Conservation (phyloP, 2,888 invertebrate species). For the Euclidia mi region DNA sequence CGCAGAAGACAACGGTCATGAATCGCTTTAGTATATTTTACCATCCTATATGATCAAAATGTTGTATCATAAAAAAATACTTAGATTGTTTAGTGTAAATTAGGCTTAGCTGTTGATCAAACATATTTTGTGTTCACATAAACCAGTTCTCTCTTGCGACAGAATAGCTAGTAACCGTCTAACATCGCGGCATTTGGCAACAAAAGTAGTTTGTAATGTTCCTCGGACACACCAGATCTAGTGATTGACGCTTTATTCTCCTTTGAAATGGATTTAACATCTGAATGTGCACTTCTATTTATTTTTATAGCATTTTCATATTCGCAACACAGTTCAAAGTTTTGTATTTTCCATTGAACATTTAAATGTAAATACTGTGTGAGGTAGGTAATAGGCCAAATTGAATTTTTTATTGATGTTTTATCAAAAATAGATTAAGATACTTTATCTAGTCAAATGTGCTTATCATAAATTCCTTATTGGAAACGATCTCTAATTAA, state of each 20-base stretch:
- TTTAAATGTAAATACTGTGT: constrained; percentile 44
- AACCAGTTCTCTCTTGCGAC: not conserved
- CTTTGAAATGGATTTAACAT: constrained; percentile 11
- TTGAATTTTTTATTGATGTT: constrained; percentile 41
- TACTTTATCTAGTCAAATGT: constrained; percentile 62
- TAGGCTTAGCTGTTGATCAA: too few relatives aligned
- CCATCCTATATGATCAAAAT: too few relatives aligned
- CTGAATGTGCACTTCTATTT: constrained; percentile 27
- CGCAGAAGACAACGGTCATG: not conserved
- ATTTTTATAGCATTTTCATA: constrained; percentile 22
- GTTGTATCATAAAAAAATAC: too few relatives aligned
- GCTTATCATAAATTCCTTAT: constrained; percentile 50
- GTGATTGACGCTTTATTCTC: not conserved
- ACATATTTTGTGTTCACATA: too few relatives aligned
- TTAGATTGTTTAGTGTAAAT: too few relatives aligned
- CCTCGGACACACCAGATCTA: not conserved
- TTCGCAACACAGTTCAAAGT: constrained; percentile 17
- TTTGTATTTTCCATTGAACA: constrained; percentile 28
- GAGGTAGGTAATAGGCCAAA: constrained; percentile 38
- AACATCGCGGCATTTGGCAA: constrained; percentile 11
- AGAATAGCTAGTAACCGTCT: not conserved
- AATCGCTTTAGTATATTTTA: too few relatives aligned
- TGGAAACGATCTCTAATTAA: constrained; percentile 52
- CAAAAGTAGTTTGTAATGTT: constrained; percentile 7
- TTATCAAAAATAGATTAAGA: constrained; percentile 41